These are phyloP conservation scores for Gila orcuttii DNA, from an alignment of 2,113 vertebrate genomes.

Conservation along the genomic window DNA sequence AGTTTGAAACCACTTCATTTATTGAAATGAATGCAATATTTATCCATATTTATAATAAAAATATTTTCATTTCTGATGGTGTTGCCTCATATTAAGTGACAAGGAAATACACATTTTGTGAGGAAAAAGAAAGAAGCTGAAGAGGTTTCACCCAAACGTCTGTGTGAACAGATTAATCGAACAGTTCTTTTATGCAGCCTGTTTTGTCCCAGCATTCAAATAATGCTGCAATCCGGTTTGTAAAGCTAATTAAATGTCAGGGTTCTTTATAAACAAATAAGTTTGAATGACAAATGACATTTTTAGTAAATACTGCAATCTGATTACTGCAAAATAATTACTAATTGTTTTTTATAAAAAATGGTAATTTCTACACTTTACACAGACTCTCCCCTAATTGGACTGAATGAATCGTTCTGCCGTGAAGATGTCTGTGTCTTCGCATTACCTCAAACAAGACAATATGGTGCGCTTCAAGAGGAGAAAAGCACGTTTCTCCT, in stretches of 20 bases:
- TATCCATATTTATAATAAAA: background rate
- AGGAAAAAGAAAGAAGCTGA: background rate
- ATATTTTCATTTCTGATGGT: background rate
- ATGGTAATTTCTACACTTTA: background rate
- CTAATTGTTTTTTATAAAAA: background rate
- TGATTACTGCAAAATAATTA: background rate
- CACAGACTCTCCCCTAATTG: background rate
- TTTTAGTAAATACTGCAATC: background rate
- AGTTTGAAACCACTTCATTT: background rate
- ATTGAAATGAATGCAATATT: background rate
- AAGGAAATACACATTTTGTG: background rate
- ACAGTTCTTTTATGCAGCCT: no score
- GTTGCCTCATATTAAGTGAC: background rate
- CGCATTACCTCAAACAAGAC: constrained; percentile 60
- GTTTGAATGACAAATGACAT: no score
- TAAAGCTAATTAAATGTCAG: background rate
- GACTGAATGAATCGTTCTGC: constrained; percentile 23
- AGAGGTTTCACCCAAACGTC: background rate
- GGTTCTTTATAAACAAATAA: background rate
- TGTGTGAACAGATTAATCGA: background rate
- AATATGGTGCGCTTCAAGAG: constrained; percentile 73
- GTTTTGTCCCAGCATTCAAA: no score
- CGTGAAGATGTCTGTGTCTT: constrained; percentile 69
- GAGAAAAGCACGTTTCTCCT: constrained; percentile 79
- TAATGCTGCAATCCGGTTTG: background rate